phyloP scores from a whole-genome alignment of 2,797 vertebrate genomes.

The Percopsis omiscomaycus region DNA sequence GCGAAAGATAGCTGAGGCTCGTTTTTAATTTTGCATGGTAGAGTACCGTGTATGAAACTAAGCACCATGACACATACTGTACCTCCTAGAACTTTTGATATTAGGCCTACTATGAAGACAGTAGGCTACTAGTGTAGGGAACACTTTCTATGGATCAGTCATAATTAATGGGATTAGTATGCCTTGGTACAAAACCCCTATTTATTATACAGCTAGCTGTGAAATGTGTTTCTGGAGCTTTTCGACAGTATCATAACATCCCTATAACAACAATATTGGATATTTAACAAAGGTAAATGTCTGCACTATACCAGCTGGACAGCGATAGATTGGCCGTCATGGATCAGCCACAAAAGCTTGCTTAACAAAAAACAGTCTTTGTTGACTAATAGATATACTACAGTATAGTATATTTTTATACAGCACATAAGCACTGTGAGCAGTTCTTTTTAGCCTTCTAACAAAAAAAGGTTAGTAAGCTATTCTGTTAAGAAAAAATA shows the following conservation, averaged over 20 bases:
- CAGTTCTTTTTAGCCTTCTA: no score
- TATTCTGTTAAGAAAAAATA: constrained; percentile 14
- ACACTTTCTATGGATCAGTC: neutral
- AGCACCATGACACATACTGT: neutral
- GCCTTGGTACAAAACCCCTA: neutral
- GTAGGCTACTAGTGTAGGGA: neutral
- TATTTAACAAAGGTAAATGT: constrained; percentile 3
- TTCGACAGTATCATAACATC: neutral
- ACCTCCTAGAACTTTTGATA: neutral
- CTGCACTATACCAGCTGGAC: neutral
- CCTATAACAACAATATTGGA: neutral
- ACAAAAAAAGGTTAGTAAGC: neutral
- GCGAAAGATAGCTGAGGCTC: constrained; percentile 30
- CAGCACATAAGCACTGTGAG: no score
- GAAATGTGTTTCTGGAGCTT: neutral
- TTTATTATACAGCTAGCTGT: neutral
- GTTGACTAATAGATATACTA: constrained; percentile 24
- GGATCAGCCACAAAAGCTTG: neutral
- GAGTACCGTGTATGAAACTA: constrained; percentile 13
- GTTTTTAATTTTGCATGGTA: constrained; percentile 26
- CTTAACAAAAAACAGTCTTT: constrained; percentile 20
- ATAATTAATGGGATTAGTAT: constrained; percentile 1
- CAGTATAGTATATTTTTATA: no score
- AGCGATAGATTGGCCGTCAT: constrained; percentile 3
- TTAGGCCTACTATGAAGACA: neutral